Evolutionary conservation across 2,113 vertebrate genomes (phyloP), one percentile per base, ranked within the genome.

Genomic region (Sterrhoptilus dennistouni): DNA sequence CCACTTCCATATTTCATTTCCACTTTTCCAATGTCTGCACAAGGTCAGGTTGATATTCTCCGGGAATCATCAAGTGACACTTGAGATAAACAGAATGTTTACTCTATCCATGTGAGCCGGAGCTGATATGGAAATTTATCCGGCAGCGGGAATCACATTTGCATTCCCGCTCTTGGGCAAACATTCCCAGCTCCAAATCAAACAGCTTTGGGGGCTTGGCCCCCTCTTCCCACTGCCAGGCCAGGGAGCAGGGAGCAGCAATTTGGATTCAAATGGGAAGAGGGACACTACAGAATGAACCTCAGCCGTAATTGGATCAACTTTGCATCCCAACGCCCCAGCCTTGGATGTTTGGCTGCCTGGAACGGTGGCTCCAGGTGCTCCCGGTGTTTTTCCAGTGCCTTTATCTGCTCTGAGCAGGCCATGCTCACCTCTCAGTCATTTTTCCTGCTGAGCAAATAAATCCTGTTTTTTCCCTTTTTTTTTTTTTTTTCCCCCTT

Each of bases 71-170:
- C 99, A 99, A 99, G 98, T 98, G 99, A 99, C 99, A 99, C 99
- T 99, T 98, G 99, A 99, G 99, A 99, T 99, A 99, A 99, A 99
- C 99, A 99, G 99, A 99, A 99, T 99, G 99, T 99, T 99, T 99
- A 99, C 99, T 98, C 98, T 98, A 98, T 98, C 98, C 98, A 97
- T 99, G 99, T 99, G 99, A 99, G 98, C 99, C 95, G 96, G 98
- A 98, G 98, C 99, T 99, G 99, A 99, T 99, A 99, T 99, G 99
- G 99, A 99, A 99, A 99, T 99, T 98, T 98, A 98, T 99, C 98
- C 99, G 98, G 98, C 99, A 99, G 99, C 99, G 99, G 99, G 99
- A 99, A 99, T 99, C 99, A 98, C 99, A 99, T 99, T 99, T 99
- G 99, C 99, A 99, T 99, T 99, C 98, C 98, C 98, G 98, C 99